A percentile compares a stretch with the other conserved stretches of the same genome.
Evolutionary conservation across 1,140 invertebrate species (phyloP).

Genomic region (Ganaspis sp.): DNA sequence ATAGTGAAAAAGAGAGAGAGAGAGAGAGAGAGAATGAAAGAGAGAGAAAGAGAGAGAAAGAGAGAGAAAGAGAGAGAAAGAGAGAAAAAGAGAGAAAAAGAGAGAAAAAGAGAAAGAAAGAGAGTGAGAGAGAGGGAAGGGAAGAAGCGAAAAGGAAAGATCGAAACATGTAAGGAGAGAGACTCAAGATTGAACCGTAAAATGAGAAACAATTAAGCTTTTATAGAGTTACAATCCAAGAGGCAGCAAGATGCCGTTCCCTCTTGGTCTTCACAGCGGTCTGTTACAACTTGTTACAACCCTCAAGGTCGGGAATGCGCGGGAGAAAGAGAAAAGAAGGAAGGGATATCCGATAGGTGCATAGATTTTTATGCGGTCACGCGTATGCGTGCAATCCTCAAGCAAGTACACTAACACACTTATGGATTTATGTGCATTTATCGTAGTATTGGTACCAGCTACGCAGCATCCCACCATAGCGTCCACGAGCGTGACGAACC

Average conservation of each 20-base stretch:
- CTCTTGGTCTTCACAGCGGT: constrained; percentile 38
- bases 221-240: constrained; percentile 67
- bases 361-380: constrained; percentile 49
- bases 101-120: constrained; percentile 39
- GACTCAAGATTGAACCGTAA: constrained; percentile 67
- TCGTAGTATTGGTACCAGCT: not conserved
- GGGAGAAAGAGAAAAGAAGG: constrained; percentile 53
- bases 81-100: constrained; percentile 39
- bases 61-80: constrained; percentile 40
- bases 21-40: too few species aligned
- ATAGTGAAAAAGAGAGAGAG: constrained; percentile 39
- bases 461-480: not conserved
- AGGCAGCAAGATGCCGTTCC: constrained; percentile 48
- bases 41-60: constrained; percentile 43
- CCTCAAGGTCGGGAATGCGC: constrained; percentile 64
- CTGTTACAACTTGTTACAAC: constrained; percentile 69
- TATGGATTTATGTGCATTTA: constrained; percentile 5
- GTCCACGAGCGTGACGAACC: constrained; percentile 52
- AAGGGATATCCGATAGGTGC: constrained; percentile 51
- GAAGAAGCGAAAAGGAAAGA: constrained; percentile 35
- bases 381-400: constrained; percentile 38
- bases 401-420: constrained; percentile 12
- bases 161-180: constrained; percentile 57
- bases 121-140: constrained; percentile 46
- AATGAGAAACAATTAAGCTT: constrained; percentile 73